Conservation (phyloP, 1,140 invertebrate genomes). For the Pseudobourletiella spinata region DNA sequence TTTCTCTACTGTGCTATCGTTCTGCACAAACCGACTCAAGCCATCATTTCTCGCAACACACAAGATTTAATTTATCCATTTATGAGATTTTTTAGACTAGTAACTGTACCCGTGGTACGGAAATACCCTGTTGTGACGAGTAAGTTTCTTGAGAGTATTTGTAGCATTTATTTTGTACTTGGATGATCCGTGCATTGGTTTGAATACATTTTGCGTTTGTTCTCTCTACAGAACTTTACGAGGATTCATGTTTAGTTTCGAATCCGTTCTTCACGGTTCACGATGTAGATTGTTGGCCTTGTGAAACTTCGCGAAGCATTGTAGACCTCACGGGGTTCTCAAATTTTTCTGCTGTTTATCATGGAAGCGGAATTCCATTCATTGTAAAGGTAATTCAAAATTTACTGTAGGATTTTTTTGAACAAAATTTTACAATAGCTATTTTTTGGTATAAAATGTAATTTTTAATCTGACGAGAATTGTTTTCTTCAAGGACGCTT, state of each 20-base stretch:
- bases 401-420: neutral
- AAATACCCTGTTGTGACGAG: conserved; percentile 54
- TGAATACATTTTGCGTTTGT: no score
- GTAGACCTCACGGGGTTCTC: conserved; percentile 42
- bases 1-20: conserved; percentile 39
- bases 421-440: no score
- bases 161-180: neutral
- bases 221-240: conserved; percentile 56
- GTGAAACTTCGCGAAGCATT: conserved; percentile 53
- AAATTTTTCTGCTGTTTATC: conserved; percentile 38
- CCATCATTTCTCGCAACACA: conserved; percentile 50
- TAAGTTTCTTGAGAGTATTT: conserved; percentile 38
- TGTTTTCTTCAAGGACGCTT: no score
- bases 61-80: conserved; percentile 61
- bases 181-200: no score
- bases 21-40: conserved; percentile 45
- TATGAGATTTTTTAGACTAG: conserved; percentile 50
- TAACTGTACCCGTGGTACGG: conserved; percentile 53
- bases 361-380: conserved; percentile 43
- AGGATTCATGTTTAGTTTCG: conserved; percentile 64
- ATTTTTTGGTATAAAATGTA: no score
- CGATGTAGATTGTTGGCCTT: conserved; percentile 68
- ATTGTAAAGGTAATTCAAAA: conserved; percentile 38
- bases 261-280: conserved; percentile 63
- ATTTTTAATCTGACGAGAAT: no score